Percentiles rank a stretch among this genome's conserved stretches.
Conservation (phyloP, 2,797 vertebrate species). For the Rallus crepitans region DNA sequence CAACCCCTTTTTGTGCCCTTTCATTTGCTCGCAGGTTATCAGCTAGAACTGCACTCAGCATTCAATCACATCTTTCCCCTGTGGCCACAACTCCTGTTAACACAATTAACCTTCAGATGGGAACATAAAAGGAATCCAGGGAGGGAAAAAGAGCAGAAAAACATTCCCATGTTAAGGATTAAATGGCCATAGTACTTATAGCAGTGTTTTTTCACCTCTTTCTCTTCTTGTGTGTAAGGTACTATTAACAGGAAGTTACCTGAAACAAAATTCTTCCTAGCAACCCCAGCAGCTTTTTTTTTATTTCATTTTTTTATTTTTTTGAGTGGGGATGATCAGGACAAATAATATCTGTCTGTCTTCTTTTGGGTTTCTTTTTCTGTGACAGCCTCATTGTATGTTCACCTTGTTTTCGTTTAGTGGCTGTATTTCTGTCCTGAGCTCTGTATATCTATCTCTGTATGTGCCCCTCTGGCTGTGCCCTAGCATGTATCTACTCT, state of each 20-base stretch:
- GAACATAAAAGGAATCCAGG: constrained; percentile 64
- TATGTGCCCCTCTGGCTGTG: neutral
- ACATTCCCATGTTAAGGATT: constrained; percentile 72
- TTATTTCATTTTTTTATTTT: neutral
- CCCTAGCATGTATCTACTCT: neutral
- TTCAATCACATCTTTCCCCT: constrained; percentile 75
- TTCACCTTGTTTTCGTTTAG: neutral
- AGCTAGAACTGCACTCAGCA: constrained; percentile 68
- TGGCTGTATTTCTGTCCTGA: neutral
- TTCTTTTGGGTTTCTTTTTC: neutral
- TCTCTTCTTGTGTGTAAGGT: neutral
- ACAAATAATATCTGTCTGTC: neutral
- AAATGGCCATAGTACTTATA: constrained; percentile 40
- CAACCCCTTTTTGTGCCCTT: constrained; percentile 67
- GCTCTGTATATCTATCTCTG: neutral
- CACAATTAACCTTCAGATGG: constrained; percentile 75
- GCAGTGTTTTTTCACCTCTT: constrained; percentile 26
- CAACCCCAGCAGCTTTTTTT: neutral
- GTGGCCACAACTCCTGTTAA: constrained; percentile 71
- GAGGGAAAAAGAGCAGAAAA: constrained; percentile 58
- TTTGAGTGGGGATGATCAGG: rapidly evolving
- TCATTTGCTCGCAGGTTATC: constrained; percentile 71
- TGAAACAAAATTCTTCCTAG: constrained; percentile 11
- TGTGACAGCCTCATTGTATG: neutral
- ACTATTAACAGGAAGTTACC: neutral